These are phyloP conservation scores for Ooceraea biroi DNA, from an alignment of 1,140 invertebrate genomes.

Conservation along the genomic window DNA sequence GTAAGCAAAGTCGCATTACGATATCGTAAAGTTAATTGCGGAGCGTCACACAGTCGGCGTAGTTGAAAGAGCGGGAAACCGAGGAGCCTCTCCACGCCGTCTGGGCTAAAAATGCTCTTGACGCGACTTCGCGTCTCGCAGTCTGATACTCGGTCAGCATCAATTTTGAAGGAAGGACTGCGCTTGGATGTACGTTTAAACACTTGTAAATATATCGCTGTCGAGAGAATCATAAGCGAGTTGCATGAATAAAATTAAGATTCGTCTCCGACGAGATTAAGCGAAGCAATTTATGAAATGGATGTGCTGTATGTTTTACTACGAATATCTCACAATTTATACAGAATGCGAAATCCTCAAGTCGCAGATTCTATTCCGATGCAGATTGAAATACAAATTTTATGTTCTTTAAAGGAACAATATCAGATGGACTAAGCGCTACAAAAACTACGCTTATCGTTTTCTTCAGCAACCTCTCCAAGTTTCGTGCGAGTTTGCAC, in stretches of 20 bases:
- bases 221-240: neutral
- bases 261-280: neutral
- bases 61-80: neutral
- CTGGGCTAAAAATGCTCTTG: neutral
- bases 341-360: neutral
- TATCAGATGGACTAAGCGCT: no score
- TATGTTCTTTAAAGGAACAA: no score
- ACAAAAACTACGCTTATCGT: no score
- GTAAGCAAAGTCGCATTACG: neutral
- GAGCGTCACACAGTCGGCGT: neutral
- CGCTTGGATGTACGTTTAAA: neutral
- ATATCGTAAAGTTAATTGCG: constrained; percentile 35
- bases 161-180: neutral
- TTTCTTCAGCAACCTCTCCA: neutral
- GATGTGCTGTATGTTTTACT: neutral
- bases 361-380: no score
- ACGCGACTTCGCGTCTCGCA: neutral
- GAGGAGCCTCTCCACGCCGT: neutral
- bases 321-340: neutral
- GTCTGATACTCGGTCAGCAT: neutral
- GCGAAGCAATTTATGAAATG: neutral
- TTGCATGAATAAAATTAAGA: constrained; percentile 9
- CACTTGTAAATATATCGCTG: neutral
- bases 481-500: neutral
- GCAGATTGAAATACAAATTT: no score